Conservation (phyloP, 2,888 invertebrate species). For the Catocala nupta region DNA sequence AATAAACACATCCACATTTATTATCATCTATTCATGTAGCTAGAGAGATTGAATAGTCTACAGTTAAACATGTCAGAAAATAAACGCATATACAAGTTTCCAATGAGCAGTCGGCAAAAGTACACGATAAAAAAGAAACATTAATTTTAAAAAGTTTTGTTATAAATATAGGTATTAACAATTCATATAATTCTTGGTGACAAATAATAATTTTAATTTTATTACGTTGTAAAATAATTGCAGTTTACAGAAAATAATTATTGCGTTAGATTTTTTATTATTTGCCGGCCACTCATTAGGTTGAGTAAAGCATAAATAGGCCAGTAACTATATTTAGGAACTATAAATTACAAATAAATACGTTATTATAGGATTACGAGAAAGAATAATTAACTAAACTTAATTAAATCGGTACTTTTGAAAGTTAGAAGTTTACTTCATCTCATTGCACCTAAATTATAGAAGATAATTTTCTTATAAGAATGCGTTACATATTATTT, state of each 20-base stretch:
- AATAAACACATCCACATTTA: conserved; percentile 44
- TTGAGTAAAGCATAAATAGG: conserved; percentile 48
- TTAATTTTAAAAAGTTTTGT: not conserved
- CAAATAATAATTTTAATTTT: not conserved
- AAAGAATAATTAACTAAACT: conserved; percentile 11
- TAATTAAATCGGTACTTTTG: conserved; percentile 1
- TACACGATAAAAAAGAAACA: not conserved
- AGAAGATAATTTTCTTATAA: too few species aligned
- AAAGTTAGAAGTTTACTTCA: too few species aligned
- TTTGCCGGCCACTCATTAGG: conserved; percentile 30
- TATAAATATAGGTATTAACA: too few species aligned
- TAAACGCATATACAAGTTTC: conserved; percentile 40
- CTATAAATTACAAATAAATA: conserved; percentile 51
- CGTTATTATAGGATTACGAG: conserved; percentile 23
- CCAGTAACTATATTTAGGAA: conserved; percentile 55
- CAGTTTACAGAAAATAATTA: not conserved
- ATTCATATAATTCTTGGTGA: too few species aligned
- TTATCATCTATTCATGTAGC: conserved; percentile 26
- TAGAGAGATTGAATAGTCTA: conserved; percentile 43
- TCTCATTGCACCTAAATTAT: too few species aligned
- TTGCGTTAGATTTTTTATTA: not conserved
- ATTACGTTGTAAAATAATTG: not conserved
- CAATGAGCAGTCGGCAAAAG: conserved; percentile 34
- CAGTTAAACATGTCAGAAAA: conserved; percentile 44
- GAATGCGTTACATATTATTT: too few species aligned